Evolutionary conservation across 2,113 vertebrate species (phyloP).

Genomic region (Lophochroa leadbeateri): DNA sequence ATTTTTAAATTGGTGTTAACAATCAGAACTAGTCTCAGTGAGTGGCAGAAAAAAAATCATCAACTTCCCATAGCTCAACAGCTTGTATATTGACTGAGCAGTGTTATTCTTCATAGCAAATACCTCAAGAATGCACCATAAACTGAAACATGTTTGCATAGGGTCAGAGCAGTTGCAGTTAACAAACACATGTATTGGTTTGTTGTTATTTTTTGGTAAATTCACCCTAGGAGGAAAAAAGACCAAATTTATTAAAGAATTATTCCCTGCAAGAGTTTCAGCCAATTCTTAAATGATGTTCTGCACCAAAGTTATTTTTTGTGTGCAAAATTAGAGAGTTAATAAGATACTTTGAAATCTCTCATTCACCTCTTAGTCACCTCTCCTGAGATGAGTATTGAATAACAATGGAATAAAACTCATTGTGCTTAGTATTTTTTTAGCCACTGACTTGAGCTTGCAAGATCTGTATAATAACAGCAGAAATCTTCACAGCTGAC

Average conservation of each 20-base stretch:
- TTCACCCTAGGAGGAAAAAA: not conserved
- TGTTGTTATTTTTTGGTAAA: not conserved
- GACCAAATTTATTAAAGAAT: not conserved
- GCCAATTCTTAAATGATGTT: not conserved
- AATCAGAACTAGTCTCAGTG: not conserved
- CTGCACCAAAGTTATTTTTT: not conserved
- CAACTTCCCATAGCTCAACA: not conserved
- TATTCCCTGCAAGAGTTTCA: not conserved
- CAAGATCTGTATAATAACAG: conserved; percentile 21
- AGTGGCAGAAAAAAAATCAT: not conserved
- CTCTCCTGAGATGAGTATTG: conserved; percentile 34
- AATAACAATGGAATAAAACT: conserved; percentile 51
- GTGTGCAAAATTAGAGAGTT: conserved; percentile 26
- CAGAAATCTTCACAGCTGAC: conserved; percentile 50
- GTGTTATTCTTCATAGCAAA: not conserved
- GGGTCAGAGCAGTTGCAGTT: not conserved
- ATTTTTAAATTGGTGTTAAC: not conserved
- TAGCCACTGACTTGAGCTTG: conserved; percentile 45
- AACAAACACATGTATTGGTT: not conserved
- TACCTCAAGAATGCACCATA: not conserved
- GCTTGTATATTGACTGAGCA: not conserved
- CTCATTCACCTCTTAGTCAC: conserved; percentile 68
- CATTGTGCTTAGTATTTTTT: conserved; percentile 57
- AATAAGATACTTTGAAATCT: conserved; percentile 33
- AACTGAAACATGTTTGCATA: not conserved